A percentile compares a stretch with the other conserved stretches of the same genome.
These are phyloP conservation scores for Avahi laniger DNA, from an alignment of 2,797 vertebrate species.

Conservation along the genomic window DNA sequence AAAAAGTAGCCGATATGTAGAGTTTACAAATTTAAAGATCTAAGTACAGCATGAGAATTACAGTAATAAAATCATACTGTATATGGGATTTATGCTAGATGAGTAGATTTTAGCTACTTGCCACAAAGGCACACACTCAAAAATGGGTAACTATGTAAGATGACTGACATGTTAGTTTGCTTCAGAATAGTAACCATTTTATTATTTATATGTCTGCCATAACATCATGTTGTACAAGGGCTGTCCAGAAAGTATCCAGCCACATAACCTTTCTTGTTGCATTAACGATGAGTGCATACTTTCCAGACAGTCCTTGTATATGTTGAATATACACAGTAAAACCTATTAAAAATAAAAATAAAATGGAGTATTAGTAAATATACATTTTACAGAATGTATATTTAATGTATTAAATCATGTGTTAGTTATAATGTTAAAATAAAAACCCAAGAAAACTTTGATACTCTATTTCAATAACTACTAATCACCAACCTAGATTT, in stretches of 20 bases:
- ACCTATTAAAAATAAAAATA: neutral
- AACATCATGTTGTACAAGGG: neutral
- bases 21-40: no score
- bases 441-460: neutral
- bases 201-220: neutral
- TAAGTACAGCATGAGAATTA: neutral
- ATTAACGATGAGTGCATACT: no score
- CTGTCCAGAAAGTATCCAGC: no score
- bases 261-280: no score
- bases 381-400: neutral
- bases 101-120: neutral
- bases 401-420: neutral
- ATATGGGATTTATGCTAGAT: neutral
- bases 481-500: neutral
- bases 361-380: neutral
- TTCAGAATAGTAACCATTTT: neutral
- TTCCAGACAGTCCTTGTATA: no score
- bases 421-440: neutral
- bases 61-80: neutral
- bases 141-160: neutral
- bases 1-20: neutral
- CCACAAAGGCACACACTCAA: neutral
- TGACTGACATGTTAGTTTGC: neutral
- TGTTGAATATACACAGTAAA: neutral
- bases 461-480: neutral